Evolutionary conservation across 2,113 vertebrate genomes (phyloP), one percentile per base, ranked within the genome.

Genomic region (Pseudonaja textilis): DNA sequence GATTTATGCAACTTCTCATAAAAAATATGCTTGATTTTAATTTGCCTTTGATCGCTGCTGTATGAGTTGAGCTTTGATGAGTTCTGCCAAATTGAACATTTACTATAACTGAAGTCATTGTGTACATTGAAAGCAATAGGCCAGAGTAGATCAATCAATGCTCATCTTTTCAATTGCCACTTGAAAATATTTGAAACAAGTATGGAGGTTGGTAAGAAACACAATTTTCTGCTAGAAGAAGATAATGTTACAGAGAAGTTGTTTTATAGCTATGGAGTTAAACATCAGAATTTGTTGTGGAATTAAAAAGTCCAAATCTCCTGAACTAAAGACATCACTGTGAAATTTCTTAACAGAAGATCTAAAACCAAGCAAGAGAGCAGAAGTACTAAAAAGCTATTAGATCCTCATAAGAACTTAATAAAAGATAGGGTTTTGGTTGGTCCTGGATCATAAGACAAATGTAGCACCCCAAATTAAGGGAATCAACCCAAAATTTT

Each of bases 111-210:
- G 90, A 94, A 91, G 25, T 16, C 25, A 88, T 29, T 0, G 59
- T 59, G 81, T 87, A 3, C 92, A 55, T 90, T 86, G 42, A 1
- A 59, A 9, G 57, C 54, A 92, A 87, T 26, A 69, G 90, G 64
- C n/a, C 47, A 56, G 56, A 85, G 69, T 56, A 87, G 29, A 88
- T 93, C 93, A 93, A 39, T 92, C 93, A 93, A 47, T 39, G 90
- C 4, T 50, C 85, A 34, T 52, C 47, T 29, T 26, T 12, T 0
- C 22, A 92, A 12, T 29, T 0, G 16, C 88, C 0, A 1, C 39
- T 45, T 0, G 34, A 0, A 61, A 12, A 88, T 69, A 45, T 42
- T 2, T 92, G 86, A 89, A 85, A 89, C 10, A 4, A 3, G 16
- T 5, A 26, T 39, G 85, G 50, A 56, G 47, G 20, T 18, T 25